Base-by-base conservation (phyloP, 2,797 vertebrate genomes). In the Bradypodion pumilum region DNA sequence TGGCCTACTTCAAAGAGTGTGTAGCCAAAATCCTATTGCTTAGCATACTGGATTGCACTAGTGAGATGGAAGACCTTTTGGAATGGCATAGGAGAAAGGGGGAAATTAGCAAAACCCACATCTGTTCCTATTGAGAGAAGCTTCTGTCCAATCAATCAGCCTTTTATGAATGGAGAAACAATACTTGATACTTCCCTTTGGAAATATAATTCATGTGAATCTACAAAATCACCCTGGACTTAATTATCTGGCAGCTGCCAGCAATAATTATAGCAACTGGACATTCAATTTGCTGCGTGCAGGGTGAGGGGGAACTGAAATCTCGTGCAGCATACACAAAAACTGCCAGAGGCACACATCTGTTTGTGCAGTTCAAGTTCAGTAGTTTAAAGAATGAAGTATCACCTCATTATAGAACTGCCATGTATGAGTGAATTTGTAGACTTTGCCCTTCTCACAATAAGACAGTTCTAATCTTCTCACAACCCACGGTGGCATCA, bases 351-450 rank as follows among this genome's bases (percentile, higher is more conserved):
- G 91, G 92, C 93, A 89, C 90, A 91, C 92, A 91, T 91, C 92
- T 95, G 94, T 88, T 89, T 86, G 83, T 79, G 89, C 85, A 87
- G 93, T 90, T 94, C 93, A 91, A 85, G 73, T 93, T 94, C 93
- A 92, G 93, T 92, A 94, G 94, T 94, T 93, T 92, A 93, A 90
- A 83, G 94, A 92, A 95, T 94, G 93, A 96, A 94, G 93, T 94
- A 95, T 94, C 91, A 92, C 93, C 93, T 95, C 95, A 94, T 95
- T 94, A 95, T 85, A 91, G 92, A 93, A 56, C 91, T 94, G 94
- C 92, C 91, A 93, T 86, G 86, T 91, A 90, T 94, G 94, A 95
- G 90, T 92, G 92, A 91, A 88, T 92, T 94, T 94, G 89, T 89
- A 89, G 90, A 85, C 88, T 88, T 88, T 84, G 89, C 90, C 89